phyloP scores from a whole-genome alignment of 1,140 invertebrate genomes.

The Arctopsyche grandis region DNA sequence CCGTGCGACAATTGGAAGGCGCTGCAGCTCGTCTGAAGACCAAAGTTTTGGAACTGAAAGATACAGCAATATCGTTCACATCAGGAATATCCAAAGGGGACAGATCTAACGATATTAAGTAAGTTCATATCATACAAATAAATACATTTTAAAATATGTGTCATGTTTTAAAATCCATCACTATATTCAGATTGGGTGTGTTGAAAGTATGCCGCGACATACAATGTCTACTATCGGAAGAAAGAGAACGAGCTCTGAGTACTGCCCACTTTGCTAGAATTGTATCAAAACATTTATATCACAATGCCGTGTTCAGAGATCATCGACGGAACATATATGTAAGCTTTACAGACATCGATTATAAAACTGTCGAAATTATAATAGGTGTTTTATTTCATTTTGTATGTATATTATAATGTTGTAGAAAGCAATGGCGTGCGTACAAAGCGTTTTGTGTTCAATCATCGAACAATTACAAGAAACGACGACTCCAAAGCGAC shows the following conservation, averaged over 20 bases:
- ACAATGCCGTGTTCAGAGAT: constrained; percentile 49
- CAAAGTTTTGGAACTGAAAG: constrained; percentile 41
- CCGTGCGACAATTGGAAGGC: constrained; percentile 50
- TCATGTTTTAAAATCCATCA: neutral
- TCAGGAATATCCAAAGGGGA: neutral
- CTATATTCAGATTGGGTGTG: constrained; percentile 43
- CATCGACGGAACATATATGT: constrained; percentile 52
- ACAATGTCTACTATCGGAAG: constrained; percentile 81
- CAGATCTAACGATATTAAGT: constrained; percentile 50
- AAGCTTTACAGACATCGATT: too few species aligned
- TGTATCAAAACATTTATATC: constrained; percentile 65
- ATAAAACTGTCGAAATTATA: neutral
- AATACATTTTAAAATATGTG: constrained; percentile 27
- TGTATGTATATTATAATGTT: constrained; percentile 13
- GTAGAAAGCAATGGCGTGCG: constrained; percentile 48
- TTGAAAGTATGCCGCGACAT: constrained; percentile 75
- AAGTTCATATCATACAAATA: constrained; percentile 31
- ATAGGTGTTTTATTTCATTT: too few species aligned
- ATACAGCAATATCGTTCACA: constrained; percentile 30
- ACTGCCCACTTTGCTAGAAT: constrained; percentile 82
- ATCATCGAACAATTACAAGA: constrained; percentile 49
- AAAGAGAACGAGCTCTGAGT: constrained; percentile 82
- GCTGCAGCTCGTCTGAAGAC: constrained; percentile 47
- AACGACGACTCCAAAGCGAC: constrained; percentile 39
- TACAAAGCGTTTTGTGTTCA: constrained; percentile 46